phyloP scores from a whole-genome alignment of 2,797 vertebrate genomes.

The Gallirallus australis region DNA sequence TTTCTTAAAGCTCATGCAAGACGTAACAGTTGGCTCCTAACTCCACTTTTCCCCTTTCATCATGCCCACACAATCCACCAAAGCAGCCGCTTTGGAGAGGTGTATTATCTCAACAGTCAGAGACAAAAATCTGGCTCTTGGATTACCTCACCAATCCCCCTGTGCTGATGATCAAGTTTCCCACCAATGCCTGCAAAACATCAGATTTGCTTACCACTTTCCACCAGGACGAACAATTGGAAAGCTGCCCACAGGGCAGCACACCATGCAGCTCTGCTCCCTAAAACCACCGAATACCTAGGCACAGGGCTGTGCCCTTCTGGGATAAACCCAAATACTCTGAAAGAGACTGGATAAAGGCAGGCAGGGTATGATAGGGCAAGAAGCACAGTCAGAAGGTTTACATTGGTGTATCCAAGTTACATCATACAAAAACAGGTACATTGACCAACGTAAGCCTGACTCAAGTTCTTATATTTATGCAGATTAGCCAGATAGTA shows the following conservation, averaged over 20 bases:
- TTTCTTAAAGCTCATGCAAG: background rate
- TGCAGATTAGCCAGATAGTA: background rate
- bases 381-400: background rate
- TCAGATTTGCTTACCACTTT: background rate
- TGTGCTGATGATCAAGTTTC: background rate
- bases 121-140: background rate
- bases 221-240: accelerated
- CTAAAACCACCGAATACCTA: accelerated
- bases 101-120: background rate
- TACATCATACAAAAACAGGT: accelerated
- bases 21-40: background rate
- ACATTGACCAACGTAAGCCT: background rate
- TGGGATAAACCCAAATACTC: background rate
- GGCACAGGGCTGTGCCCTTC: accelerated
- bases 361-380: accelerated
- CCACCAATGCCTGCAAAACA: background rate
- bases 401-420: background rate
- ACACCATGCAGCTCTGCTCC: accelerated
- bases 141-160: background rate
- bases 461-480: background rate
- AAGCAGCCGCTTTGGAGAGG: background rate
- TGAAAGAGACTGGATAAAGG: accelerated
- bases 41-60: background rate
- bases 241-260: accelerated
- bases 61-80: background rate